A percentile compares a stretch with the other conserved stretches of the same genome.
Conservation (phyloP, 1,140 invertebrate genomes). For the Belonocnema kinseyi region DNA sequence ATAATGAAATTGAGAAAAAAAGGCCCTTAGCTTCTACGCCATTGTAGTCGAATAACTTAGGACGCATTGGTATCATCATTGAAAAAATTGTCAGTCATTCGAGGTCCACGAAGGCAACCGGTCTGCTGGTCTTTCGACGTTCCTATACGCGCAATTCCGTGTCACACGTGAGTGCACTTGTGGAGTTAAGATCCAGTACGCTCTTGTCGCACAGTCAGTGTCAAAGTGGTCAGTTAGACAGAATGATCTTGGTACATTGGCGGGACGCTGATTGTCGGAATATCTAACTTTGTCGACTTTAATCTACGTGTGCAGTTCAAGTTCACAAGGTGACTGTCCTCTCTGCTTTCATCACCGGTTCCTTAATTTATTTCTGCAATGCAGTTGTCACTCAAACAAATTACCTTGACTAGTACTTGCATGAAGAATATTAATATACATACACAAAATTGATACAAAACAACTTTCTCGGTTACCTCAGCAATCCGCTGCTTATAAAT, state of each 20-base stretch:
- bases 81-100: constrained; percentile 34
- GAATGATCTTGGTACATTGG: constrained; percentile 42
- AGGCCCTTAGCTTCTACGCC: not conserved
- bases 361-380: constrained; percentile 12
- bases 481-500: not conserved
- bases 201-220: constrained; percentile 32
- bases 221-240: constrained; percentile 38
- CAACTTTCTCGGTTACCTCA: constrained; percentile 9
- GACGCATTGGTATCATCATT: constrained; percentile 18
- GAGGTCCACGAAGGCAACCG: constrained; percentile 33
- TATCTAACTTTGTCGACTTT: constrained; percentile 39
- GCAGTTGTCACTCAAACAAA: not conserved
- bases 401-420: not conserved
- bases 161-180: constrained; percentile 34
- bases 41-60: constrained; percentile 9
- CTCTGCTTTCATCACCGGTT: not conserved
- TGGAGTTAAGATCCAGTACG: constrained; percentile 29
- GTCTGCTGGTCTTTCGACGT: constrained; percentile 33
- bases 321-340: constrained; percentile 39
- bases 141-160: constrained; percentile 21
- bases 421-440: not conserved
- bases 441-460: not conserved
- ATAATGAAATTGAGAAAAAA: not conserved
- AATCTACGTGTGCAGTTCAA: constrained; percentile 34
- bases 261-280: constrained; percentile 33